Conservation (phyloP, 2,797 vertebrate species). For the Silurus aristotelis region DNA sequence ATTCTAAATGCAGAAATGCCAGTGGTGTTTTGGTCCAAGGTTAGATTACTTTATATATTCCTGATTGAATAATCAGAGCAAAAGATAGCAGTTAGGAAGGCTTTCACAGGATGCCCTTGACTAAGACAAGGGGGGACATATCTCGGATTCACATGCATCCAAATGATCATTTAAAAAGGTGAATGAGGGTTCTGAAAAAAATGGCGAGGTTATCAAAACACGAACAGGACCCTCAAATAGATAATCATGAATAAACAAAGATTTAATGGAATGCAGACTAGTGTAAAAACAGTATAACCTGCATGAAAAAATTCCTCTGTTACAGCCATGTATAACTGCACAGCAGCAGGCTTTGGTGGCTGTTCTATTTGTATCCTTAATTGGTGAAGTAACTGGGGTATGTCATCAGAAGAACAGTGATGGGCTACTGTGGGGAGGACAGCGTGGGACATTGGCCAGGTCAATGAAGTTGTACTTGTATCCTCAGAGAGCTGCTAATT, state of each 20-base stretch:
- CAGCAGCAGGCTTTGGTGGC: conserved; percentile 16
- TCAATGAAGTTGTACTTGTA: conserved; percentile 92
- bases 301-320: neutral
- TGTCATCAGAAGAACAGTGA: conserved; percentile 78
- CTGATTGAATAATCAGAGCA: conserved; percentile 31
- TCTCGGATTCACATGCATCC: conserved; percentile 11
- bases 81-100: conserved; percentile 21
- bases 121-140: neutral
- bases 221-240: neutral
- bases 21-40: conserved; percentile 26
- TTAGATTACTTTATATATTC: conserved; percentile 30
- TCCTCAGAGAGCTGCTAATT: conserved; percentile 83
- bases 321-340: neutral
- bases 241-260: conserved; percentile 14
- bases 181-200: conserved; percentile 27
- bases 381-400: conserved; percentile 87
- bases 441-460: conserved; percentile 78
- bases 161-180: conserved; percentile 37
- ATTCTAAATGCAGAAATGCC: conserved; percentile 33
- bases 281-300: conserved; percentile 21
- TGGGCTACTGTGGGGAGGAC: conserved; percentile 70
- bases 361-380: conserved; percentile 71
- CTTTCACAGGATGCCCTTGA: conserved; percentile 17
- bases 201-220: conserved; percentile 27
- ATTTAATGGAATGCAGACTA: neutral